These are phyloP conservation scores for Rhinolophus ferrumequinum DNA, from an alignment of 2,113 vertebrate genomes.

Conservation along the genomic window DNA sequence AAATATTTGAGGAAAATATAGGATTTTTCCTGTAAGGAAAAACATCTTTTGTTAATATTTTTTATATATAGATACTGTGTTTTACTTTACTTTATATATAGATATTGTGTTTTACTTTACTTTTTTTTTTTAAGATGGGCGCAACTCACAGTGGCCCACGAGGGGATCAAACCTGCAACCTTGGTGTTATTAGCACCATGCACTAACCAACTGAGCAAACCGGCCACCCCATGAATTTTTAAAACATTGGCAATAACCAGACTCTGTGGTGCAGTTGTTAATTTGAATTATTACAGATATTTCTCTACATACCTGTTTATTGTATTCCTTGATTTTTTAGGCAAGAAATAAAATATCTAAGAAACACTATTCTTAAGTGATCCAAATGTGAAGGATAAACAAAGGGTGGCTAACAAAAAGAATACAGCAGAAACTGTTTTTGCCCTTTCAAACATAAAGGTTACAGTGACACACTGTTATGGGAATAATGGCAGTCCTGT, in stretches of 20 bases:
- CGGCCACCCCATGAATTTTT: neutral
- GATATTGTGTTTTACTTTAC: too few relatives aligned
- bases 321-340: slow-evolving; percentile 53
- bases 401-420: neutral
- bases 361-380: neutral
- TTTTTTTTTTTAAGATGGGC: too few relatives aligned
- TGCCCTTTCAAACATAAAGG: slow-evolving; percentile 28
- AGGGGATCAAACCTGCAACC: too few relatives aligned
- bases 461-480: neutral
- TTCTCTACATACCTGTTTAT: slow-evolving; percentile 21
- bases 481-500: neutral
- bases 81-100: too few relatives aligned
- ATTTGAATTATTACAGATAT: slow-evolving; percentile 41
- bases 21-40: slow-evolving; percentile 23
- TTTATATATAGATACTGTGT: too few relatives aligned
- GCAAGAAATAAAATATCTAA: neutral
- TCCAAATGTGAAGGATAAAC: slow-evolving; percentile 38
- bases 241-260: neutral
- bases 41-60: too few relatives aligned
- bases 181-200: too few relatives aligned
- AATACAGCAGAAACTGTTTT: slow-evolving; percentile 54
- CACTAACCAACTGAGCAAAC: too few relatives aligned
- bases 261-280: neutral
- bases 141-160: too few relatives aligned
- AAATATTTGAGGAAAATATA: neutral